Evolutionary conservation across 1,140 invertebrate genomes (phyloP).

Genomic region (Pseudomyrmex sp.): DNA sequence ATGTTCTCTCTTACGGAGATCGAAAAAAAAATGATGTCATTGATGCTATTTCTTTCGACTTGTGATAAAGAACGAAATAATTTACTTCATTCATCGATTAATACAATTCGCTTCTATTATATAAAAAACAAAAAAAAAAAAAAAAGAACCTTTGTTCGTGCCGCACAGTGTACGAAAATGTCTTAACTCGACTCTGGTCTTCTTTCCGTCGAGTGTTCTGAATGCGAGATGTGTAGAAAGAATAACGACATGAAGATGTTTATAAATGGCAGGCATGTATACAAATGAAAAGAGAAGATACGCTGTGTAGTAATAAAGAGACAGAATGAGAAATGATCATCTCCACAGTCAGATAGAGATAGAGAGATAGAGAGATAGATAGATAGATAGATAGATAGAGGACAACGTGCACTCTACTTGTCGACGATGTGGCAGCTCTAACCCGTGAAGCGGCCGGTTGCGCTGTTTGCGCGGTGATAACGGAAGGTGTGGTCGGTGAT

Average conservation of each 20-base stretch:
- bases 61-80: not conserved
- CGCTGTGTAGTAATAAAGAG: not conserved
- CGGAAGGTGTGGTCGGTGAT: constrained; percentile 76
- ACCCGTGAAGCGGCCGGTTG: constrained; percentile 82
- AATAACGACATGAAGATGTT: not conserved
- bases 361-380: not conserved
- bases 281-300: not conserved
- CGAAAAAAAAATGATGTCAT: not conserved
- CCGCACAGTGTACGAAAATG: not conserved
- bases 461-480: constrained; percentile 67
- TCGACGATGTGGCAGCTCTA: constrained; percentile 77
- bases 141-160: not conserved
- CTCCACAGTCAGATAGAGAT: constrained; percentile 14
- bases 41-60: not conserved
- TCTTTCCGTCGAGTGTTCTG: not conserved
- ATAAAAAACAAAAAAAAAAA: not conserved
- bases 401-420: constrained; percentile 71
- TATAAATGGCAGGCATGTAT: constrained; percentile 7
- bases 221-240: not conserved
- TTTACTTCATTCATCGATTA: not conserved
- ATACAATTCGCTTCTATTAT: not conserved
- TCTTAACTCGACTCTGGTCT: no score
- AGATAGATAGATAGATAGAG: constrained; percentile 47
- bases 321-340: not conserved
- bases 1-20: not conserved